Conservation (phyloP, 2,797 vertebrate genomes). For the Enteromius argenteus region DNA sequence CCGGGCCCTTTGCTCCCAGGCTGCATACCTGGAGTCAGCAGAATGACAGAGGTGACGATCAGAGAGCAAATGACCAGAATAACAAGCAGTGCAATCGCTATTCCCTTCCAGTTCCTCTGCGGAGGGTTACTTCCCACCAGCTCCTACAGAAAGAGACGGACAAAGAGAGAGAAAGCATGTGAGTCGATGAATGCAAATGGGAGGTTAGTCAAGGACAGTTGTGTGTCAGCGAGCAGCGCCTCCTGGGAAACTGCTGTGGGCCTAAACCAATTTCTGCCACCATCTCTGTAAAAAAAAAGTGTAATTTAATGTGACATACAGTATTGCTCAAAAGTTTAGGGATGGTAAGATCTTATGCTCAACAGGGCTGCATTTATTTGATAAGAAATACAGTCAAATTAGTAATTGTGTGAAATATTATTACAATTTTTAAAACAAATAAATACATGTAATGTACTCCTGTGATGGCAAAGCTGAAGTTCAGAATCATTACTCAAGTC, state of each 20-base stretch:
- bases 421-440: not conserved
- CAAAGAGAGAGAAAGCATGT: slow-evolving; percentile 54
- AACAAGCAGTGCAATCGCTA: slow-evolving; percentile 96
- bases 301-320: slow-evolving; percentile 49
- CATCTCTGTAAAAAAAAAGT: slow-evolving; percentile 67
- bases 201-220: slow-evolving; percentile 57
- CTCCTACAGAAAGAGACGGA: slow-evolving; percentile 80
- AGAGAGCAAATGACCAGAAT: slow-evolving; percentile 98
- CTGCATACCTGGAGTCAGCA: slow-evolving; percentile 93
- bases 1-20: slow-evolving; percentile 24
- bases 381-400: not conserved
- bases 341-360: too few relatives aligned
- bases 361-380: slow-evolving; percentile 39
- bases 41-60: slow-evolving; percentile 97
- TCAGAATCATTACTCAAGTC: not conserved
- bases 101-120: slow-evolving; percentile 99
- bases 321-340: not conserved
- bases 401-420: not conserved
- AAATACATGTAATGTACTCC: not conserved
- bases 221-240: slow-evolving; percentile 64
- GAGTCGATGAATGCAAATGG: slow-evolving; percentile 52
- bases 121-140: slow-evolving; percentile 98
- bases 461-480: not conserved
- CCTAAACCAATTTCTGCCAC: slow-evolving; percentile 58
- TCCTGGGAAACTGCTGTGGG: slow-evolving; percentile 61